Evolutionary conservation across 2,888 invertebrate genomes (phyloP).

Genomic region (Dione vanillae): DNA sequence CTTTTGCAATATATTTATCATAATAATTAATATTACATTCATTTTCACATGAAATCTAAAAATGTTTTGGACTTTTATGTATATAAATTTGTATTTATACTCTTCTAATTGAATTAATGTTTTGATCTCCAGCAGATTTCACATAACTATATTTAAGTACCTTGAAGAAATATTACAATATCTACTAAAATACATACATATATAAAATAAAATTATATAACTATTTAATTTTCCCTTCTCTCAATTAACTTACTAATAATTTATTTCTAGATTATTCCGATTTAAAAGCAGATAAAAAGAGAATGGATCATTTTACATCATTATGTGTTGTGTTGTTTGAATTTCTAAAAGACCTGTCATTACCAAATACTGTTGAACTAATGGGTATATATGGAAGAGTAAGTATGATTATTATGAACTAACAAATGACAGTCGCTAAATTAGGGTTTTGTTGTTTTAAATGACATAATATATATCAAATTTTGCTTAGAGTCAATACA

Average conservation of each 20-base stretch:
- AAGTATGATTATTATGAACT: constrained; percentile 55
- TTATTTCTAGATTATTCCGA: constrained; percentile 89
- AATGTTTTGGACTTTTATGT: too few species aligned
- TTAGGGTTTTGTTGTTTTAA: too few species aligned
- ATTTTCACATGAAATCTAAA: too few species aligned
- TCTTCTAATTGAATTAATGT: neutral
- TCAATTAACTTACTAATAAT: constrained; percentile 18
- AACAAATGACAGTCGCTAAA: neutral
- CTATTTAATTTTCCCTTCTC: neutral
- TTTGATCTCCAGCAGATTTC: neutral
- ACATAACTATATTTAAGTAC: neutral
- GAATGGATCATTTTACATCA: constrained; percentile 91
- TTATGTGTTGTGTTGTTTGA: constrained; percentile 89
- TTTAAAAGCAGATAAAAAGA: constrained; percentile 88
- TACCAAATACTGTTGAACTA: constrained; percentile 91
- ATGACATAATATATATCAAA: too few species aligned
- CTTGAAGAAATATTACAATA: constrained; percentile 5
- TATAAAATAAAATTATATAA: too few species aligned
- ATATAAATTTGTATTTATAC: neutral
- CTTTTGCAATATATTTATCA: too few species aligned
- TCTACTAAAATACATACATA: constrained; percentile 1
- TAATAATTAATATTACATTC: too few species aligned
- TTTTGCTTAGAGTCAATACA: too few species aligned
- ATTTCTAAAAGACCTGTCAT: constrained; percentile 87
- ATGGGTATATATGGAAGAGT: constrained; percentile 95